Evolutionary conservation across 2,113 vertebrate genomes (phyloP), one percentile per base, ranked within the genome.

Genomic region (Mesocricetus auratus): DNA sequence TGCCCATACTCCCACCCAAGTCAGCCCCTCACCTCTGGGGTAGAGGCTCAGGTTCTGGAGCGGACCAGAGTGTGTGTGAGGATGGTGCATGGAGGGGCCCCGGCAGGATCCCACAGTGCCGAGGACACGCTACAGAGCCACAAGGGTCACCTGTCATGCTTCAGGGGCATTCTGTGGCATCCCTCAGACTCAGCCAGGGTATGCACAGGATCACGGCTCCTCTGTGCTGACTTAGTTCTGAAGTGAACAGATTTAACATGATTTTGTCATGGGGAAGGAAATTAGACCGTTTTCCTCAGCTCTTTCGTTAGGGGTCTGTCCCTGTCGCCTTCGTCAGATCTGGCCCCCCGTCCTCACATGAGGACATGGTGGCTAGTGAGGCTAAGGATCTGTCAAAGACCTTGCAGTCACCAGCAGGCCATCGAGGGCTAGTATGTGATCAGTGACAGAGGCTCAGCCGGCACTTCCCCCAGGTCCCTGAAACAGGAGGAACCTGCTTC

Each of bases 1-100:
- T 0, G 1, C 21, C n/a, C 31, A 17, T 4, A 24, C 1, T 0
- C 9, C 3, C 10, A 26, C 1, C 31, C 39, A 31, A 36, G 1
- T 21, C 58, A 53, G 26, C 33, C 15, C 24, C 24, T 42, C 24
- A 12, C 45, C 26, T 0, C 21, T 33, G 86, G 78, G 26, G 17
- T 77, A 26, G 42, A 19, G 0, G 42, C 29, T 68, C 68, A 73
- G 42, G 22, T 39, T 45, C 78, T 58, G 22, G 42, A 88, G 68
- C 11, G 50, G 24, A 58, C 58, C 68, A 93, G 69, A 53, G 60
- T 24, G 50, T 62, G 36, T 2, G 66, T 3, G 6, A 62, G 16
- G 15, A 39, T 39, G 56, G 26, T 73, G 50, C n/a, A 1, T 3
- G 33, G 10, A 3, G 33, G 58, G 42, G 4, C 5, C 11, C 4